Evolutionary conservation across 2,797 vertebrate species (phyloP), one percentile per base, ranked within the genome.

Genomic region (Sarcoramphus papa): DNA sequence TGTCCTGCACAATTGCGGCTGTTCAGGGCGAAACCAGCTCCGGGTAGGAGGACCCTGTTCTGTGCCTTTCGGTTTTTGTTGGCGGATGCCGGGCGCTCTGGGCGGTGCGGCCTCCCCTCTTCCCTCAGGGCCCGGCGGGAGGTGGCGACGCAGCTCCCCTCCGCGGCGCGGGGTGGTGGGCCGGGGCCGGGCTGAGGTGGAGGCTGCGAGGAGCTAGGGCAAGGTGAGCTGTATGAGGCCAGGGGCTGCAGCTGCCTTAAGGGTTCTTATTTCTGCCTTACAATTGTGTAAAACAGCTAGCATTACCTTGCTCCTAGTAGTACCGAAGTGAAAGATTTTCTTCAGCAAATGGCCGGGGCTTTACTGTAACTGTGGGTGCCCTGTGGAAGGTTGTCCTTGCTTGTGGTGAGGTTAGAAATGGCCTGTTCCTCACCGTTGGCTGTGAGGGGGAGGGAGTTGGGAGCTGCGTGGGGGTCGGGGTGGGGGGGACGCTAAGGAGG

Each of bases 201-300:
- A 48, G 50, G 21, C 19, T 0, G 6, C 21, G 35, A 31, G 24
- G 23, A 51, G 64, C 10, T 9, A 2, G 35, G 23, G 41, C 14
- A 2, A 5, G 35, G 41, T 2, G 14, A 14, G 43, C 12, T 1
- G 2, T 13, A 62, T 6, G 62, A 10, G 53, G 25, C 43, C 4
- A 5, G 18, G 27, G 27, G 9, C 25, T 12, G 17, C 30, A 4
- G 56, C 41, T 3, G 1, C 25, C 10, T 1, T 6, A 2, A 14
- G 54, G 41, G 12, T 4, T 4, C 16, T 7, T 28, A 3, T 37
- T 64, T 21, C 31, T 25, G 41, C 54, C 9, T 21, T 21, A 13
- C 13, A 0, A 0, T 5, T 5, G 25, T 3, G 0, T 10, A 7
- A 14, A 43, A 5, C 14, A 16, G 41, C 6, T 23, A 3, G 4